Evolutionary conservation across 2,113 vertebrate species (phyloP).

Genomic region (Larimichthys polyactis): DNA sequence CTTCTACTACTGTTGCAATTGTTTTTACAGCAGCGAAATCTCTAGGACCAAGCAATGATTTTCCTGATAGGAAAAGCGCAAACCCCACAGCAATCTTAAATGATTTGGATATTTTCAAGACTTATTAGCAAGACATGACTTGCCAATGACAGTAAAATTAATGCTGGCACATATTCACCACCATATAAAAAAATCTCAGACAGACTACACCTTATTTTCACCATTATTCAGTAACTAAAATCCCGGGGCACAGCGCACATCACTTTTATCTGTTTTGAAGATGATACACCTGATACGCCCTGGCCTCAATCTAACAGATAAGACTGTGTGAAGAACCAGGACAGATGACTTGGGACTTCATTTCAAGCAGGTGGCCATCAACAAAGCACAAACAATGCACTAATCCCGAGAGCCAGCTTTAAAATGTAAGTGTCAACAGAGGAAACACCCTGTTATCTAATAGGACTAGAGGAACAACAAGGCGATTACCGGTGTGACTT

Average conservation of each 20-base stretch:
- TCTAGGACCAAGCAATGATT: neutral
- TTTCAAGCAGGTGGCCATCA: conserved; percentile 2
- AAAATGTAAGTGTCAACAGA: neutral
- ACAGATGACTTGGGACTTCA: conserved; percentile 36
- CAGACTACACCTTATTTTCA: neutral
- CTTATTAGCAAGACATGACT: neutral
- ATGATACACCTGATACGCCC: conserved; percentile 36
- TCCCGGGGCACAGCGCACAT: neutral
- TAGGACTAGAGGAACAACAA: neutral
- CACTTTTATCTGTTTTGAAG: conserved; percentile 3
- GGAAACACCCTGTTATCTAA: conserved; percentile 46
- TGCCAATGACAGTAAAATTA: neutral
- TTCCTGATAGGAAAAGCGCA: neutral
- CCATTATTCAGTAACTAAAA: conserved; percentile 12
- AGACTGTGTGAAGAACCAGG: conserved; percentile 48
- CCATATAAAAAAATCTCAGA: neutral
- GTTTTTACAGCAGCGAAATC: neutral
- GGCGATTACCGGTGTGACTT: neutral
- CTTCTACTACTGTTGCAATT: too few species aligned
- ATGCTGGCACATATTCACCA: neutral
- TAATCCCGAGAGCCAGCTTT: conserved; percentile 3
- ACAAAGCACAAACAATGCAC: conserved; percentile 25
- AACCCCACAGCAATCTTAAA: neutral
- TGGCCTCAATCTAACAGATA: conserved; percentile 44
- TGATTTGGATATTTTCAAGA: neutral